Evolutionary conservation across 2,113 vertebrate species (phyloP).

Genomic region (Jaculus jaculus): DNA sequence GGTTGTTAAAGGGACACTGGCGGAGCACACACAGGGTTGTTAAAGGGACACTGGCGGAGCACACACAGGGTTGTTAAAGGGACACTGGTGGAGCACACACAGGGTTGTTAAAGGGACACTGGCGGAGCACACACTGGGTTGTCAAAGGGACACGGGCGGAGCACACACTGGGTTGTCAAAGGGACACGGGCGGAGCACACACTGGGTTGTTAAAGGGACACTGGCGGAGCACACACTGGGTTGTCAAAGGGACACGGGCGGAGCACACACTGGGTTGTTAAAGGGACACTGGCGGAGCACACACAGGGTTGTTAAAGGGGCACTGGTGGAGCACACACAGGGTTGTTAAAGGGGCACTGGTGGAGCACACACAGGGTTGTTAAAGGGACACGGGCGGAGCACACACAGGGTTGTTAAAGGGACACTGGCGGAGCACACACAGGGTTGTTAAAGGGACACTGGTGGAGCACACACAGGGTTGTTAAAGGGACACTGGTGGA

Average conservation of each 20-base stretch:
- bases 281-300: conserved; percentile 32
- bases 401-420: not conserved
- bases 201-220: conserved; percentile 1
- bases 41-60: conserved; percentile 38
- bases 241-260: conserved; percentile 39
- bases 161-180: not conserved
- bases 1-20: conserved; percentile 36
- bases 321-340: not conserved
- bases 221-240: not conserved
- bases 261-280: not conserved
- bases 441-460: conserved; percentile 8
- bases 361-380: not conserved
- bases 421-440: conserved; percentile 27
- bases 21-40: not conserved
- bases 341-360: conserved; percentile 34
- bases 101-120: conserved; percentile 8
- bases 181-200: conserved; percentile 29
- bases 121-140: not conserved
- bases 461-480: not conserved
- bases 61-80: not conserved
- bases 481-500: conserved; percentile 42
- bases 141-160: conserved; percentile 41
- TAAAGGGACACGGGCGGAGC: conserved; percentile 37
- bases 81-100: conserved; percentile 27
- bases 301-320: not conserved